These are phyloP conservation scores for Tyria jacobaeae DNA, from an alignment of 2,888 invertebrate genomes.

Conservation along the genomic window DNA sequence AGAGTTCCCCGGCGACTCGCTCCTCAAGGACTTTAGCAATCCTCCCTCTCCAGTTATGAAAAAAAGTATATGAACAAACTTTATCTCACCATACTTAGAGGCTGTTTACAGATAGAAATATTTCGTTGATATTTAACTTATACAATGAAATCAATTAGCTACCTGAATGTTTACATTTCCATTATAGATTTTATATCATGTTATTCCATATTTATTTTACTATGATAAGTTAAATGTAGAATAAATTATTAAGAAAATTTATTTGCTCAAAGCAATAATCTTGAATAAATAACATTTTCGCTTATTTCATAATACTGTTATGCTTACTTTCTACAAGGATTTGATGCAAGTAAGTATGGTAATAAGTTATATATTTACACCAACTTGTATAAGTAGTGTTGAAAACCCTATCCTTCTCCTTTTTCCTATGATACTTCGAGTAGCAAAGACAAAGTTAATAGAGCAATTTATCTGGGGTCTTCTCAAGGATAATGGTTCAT, in stretches of 20 bases:
- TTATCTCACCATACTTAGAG: slow-evolving; percentile 54
- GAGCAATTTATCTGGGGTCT: no score
- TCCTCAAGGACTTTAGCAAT: slow-evolving; percentile 63
- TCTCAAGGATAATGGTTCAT: no score
- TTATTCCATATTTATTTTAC: slow-evolving; percentile 83
- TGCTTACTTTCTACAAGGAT: not conserved
- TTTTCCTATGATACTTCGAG: not conserved
- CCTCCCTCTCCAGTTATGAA: slow-evolving; percentile 73
- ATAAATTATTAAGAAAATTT: slow-evolving; percentile 78
- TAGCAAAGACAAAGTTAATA: no score
- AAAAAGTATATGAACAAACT: slow-evolving; percentile 70
- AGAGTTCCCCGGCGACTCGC: slow-evolving; percentile 52
- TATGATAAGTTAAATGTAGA: slow-evolving; percentile 74
- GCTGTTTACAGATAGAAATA: slow-evolving; percentile 60
- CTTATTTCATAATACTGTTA: slow-evolving; percentile 42
- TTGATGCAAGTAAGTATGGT: not conserved
- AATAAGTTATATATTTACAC: no score
- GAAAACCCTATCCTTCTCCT: not conserved
- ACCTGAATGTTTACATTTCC: slow-evolving; percentile 83
- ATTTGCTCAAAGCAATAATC: slow-evolving; percentile 82
- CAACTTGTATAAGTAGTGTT: not conserved
- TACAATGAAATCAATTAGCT: slow-evolving; percentile 73
- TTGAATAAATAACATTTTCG: slow-evolving; percentile 70
- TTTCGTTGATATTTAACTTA: slow-evolving; percentile 61
- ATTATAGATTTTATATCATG: slow-evolving; percentile 84